Percentiles rank a stretch among this genome's conserved stretches.
Evolutionary conservation across 2,113 vertebrate species (phyloP).

Genomic region (Toxotes jaculatrix): DNA sequence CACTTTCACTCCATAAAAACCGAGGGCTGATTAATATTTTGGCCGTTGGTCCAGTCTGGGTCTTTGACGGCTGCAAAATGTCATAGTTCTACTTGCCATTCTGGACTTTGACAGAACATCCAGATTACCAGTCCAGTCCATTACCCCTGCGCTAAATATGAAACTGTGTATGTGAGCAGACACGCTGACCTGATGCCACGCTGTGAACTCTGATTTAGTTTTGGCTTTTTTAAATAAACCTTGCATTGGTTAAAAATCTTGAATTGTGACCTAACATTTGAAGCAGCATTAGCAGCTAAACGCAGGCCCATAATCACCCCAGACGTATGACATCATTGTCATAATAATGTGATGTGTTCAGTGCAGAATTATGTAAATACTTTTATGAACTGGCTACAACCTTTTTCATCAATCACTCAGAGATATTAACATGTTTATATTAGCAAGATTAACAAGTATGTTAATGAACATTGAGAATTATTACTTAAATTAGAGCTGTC

Average conservation of each 20-base stretch:
- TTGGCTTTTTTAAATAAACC: too few relatives aligned
- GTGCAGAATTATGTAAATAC: constrained; percentile 1
- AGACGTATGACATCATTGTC: neutral
- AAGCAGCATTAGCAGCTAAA: neutral
- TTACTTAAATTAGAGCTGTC: neutral
- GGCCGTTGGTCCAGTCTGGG: neutral
- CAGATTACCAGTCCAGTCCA: neutral
- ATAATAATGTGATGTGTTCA: neutral
- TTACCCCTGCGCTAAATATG: constrained; percentile 1
- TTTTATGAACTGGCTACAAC: neutral
- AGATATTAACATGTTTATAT: neutral
- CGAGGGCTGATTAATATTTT: neutral
- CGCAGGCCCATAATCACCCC: too few relatives aligned
- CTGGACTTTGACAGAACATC: too few relatives aligned
- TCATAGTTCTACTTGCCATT: neutral
- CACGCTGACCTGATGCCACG: neutral
- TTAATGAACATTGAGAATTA: too few relatives aligned
- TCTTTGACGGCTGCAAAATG: neutral
- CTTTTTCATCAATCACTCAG: neutral
- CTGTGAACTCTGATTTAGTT: neutral
- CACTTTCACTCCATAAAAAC: neutral
- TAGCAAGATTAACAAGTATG: neutral
- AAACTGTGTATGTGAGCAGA: neutral
- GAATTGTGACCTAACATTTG: neutral
- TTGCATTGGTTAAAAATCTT: neutral